Percentiles rank a stretch among this genome's conserved stretches.
Evolutionary conservation across 1,140 invertebrate species (phyloP).

Genomic region (Euschistus heros): DNA sequence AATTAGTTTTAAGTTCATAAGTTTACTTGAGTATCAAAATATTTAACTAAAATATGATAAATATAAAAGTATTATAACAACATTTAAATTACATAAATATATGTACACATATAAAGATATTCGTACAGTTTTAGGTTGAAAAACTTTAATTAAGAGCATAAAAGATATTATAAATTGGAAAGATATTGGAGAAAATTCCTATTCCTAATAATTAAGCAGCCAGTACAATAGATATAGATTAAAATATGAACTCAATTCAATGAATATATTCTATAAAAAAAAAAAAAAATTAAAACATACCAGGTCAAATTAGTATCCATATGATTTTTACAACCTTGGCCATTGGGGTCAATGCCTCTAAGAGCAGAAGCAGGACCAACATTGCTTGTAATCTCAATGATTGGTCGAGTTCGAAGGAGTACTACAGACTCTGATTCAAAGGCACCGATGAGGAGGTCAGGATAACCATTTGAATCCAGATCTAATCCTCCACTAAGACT

Average conservation of each 20-base stretch:
- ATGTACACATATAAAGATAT: too few relatives aligned
- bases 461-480: constrained; percentile 83
- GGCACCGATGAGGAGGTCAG: constrained; percentile 80
- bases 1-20: not conserved
- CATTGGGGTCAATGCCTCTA: constrained; percentile 69
- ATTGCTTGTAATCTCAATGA: constrained; percentile 63
- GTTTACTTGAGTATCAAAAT: too few relatives aligned
- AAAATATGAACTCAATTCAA: not conserved
- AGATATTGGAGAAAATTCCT: too few relatives aligned
- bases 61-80: too few relatives aligned
- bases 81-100: too few relatives aligned
- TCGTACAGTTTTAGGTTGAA: not conserved
- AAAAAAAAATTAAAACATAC: constrained; percentile 37
- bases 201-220: too few relatives aligned
- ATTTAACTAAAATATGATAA: too few relatives aligned
- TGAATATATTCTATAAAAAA: constrained; percentile 12
- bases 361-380: constrained; percentile 52
- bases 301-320: constrained; percentile 58
- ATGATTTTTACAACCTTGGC: constrained; percentile 55
- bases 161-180: too few relatives aligned
- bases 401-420: constrained; percentile 66
- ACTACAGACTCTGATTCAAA: constrained; percentile 67
- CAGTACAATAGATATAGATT: constrained; percentile 17
- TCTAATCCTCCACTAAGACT: constrained; percentile 80
- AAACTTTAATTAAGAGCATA: not conserved